These are phyloP conservation scores for Isichthys henryi DNA, from an alignment of 2,113 vertebrate species.

Conservation along the genomic window DNA sequence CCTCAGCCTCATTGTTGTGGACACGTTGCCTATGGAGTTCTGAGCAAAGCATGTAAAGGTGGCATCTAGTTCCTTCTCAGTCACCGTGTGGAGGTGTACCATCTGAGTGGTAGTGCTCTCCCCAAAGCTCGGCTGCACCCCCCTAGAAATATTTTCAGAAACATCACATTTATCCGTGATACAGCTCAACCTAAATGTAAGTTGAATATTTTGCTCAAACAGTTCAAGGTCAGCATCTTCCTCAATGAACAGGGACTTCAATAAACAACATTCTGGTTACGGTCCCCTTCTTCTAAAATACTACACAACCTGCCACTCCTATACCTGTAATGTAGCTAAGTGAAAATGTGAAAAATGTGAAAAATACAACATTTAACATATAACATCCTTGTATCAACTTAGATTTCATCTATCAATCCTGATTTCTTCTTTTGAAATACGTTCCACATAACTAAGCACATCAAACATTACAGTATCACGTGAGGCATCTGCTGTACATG, in stretches of 20 bases:
- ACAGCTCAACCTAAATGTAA: neutral
- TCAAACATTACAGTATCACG: neutral
- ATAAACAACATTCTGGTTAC: neutral
- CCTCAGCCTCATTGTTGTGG: conserved; percentile 53
- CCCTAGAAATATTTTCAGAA: conserved; percentile 32
- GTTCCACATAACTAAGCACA: neutral
- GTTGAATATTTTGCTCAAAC: neutral
- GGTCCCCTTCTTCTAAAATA: neutral
- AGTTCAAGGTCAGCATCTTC: neutral
- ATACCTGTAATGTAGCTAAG: neutral
- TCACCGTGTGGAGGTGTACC: conserved; percentile 58
- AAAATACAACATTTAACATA: neutral
- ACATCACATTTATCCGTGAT: neutral
- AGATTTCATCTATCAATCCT: neutral
- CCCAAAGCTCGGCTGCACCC: neutral
- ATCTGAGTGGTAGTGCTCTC: conserved; percentile 28
- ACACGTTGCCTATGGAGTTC: conserved; percentile 63
- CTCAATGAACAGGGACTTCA: neutral
- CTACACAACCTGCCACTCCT: neutral
- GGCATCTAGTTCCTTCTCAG: conserved; percentile 50
- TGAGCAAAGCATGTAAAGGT: conserved; percentile 67
- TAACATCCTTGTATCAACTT: neutral
- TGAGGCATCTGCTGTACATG: neutral
- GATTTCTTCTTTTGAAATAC: neutral
- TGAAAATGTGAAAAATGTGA: neutral